phyloP scores from a whole-genome alignment of 2,888 invertebrate genomes.

The Ypsolopha sequella region DNA sequence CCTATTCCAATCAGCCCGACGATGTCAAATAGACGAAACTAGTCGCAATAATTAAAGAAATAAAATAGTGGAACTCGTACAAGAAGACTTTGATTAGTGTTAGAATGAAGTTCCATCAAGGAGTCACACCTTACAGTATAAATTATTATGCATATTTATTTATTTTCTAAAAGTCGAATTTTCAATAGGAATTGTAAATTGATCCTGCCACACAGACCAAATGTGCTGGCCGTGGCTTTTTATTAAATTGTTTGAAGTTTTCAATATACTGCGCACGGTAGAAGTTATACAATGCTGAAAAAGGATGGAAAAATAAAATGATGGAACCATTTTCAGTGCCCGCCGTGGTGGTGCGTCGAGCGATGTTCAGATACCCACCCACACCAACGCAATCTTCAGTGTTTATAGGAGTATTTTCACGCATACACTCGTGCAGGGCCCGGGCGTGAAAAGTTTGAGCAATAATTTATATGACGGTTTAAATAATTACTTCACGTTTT shows the following conservation, averaged over 20 bases:
- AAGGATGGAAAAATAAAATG: slow-evolving; percentile 62
- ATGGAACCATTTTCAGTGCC: slow-evolving; percentile 63
- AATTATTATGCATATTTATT: not conserved
- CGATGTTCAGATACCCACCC: slow-evolving; percentile 28
- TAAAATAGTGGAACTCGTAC: too few relatives aligned
- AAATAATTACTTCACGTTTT: slow-evolving; percentile 69
- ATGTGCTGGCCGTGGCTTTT: too few relatives aligned
- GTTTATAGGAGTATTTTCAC: not conserved
- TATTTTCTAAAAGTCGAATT: not conserved
- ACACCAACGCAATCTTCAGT: slow-evolving; percentile 18
- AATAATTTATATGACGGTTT: slow-evolving; percentile 71
- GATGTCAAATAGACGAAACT: too few relatives aligned
- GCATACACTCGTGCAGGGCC: slow-evolving; percentile 5
- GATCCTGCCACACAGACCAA: too few relatives aligned
- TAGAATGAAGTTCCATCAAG: too few relatives aligned
- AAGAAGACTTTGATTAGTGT: too few relatives aligned
- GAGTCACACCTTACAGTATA: too few relatives aligned
- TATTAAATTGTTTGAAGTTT: too few relatives aligned
- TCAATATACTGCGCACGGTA: slow-evolving; percentile 12
- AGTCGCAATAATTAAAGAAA: too few relatives aligned
- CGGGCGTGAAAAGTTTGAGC: slow-evolving; percentile 65
- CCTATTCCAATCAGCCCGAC: too few relatives aligned
- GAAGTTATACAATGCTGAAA: slow-evolving; percentile 57
- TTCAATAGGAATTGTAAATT: too few relatives aligned
- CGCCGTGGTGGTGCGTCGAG: slow-evolving; percentile 16